Conservation (phyloP, 2,797 vertebrate genomes). For the Neosilurus mollespiculum region DNA sequence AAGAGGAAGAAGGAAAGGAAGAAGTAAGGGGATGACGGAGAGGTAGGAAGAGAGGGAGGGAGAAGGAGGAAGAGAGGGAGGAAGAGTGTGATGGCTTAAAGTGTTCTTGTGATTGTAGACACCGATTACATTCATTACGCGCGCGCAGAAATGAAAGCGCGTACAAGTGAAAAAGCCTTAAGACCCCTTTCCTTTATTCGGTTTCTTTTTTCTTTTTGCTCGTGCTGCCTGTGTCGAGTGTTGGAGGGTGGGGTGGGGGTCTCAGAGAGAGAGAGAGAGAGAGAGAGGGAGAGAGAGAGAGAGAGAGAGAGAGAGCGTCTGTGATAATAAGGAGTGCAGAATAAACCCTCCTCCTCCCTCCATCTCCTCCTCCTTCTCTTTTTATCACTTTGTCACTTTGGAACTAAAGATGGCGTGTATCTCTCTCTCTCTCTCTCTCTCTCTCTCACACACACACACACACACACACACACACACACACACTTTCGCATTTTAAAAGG, state of each 20-base stretch:
- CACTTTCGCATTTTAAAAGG: neutral
- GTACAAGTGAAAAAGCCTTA: neutral
- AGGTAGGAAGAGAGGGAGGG: no score
- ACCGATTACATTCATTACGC: conserved; percentile 16
- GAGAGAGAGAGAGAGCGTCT: neutral
- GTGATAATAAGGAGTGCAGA: conserved; percentile 11
- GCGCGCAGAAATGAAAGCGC: neutral
- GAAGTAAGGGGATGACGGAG: no score
- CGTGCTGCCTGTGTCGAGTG: neutral
- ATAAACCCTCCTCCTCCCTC: neutral
- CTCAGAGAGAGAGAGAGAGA: neutral
- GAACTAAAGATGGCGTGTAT: conserved; percentile 18
- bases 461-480: no score
- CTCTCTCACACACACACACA: no score
- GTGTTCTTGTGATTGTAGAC: neutral
- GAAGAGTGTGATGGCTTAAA: neutral
- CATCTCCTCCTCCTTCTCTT: neutral
- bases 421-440: conserved; percentile 6
- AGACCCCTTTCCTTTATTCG: neutral
- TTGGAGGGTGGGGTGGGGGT: neutral
- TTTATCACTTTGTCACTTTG: conserved; percentile 6
- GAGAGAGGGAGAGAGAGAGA: neutral
- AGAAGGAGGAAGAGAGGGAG: no score
- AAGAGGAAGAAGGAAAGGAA: neutral
- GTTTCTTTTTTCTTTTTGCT: neutral